A percentile compares a stretch with the other conserved stretches of the same genome.
phyloP scores from a whole-genome alignment of 1,140 invertebrate genomes.

The Drosophila sp. region DNA sequence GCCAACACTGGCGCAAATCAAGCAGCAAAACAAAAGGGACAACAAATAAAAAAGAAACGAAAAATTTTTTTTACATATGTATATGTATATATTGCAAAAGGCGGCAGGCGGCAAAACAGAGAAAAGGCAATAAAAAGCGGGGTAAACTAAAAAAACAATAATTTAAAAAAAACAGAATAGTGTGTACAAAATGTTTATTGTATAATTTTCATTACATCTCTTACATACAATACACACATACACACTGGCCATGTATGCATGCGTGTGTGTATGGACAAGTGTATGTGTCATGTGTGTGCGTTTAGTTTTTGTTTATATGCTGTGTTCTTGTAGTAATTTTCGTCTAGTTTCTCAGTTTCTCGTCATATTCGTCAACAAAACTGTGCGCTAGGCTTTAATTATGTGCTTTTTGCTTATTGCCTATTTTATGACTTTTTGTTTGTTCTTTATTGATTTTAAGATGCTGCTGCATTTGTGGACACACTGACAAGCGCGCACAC shows the following conservation, averaged over 20 bases:
- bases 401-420: slow-evolving; percentile 24
- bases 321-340: slow-evolving; percentile 43
- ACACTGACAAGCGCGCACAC: slow-evolving; percentile 37
- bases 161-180: slow-evolving; percentile 32
- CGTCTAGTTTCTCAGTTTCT: slow-evolving; percentile 33
- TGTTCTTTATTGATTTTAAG: slow-evolving; percentile 56
- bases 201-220: slow-evolving; percentile 65
- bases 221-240: slow-evolving; percentile 11
- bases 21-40: slow-evolving; percentile 50
- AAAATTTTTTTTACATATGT: slow-evolving; percentile 19
- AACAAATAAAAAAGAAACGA: slow-evolving; percentile 27
- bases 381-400: slow-evolving; percentile 28
- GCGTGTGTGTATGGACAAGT: slow-evolving; percentile 1
- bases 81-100: slow-evolving; percentile 15
- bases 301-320: slow-evolving; percentile 67
- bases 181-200: slow-evolving; percentile 72
- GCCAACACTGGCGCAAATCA: slow-evolving; percentile 33
- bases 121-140: slow-evolving; percentile 11
- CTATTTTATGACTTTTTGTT: slow-evolving; percentile 27
- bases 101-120: slow-evolving; percentile 34
- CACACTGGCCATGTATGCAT: slow-evolving; percentile 4
- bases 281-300: slow-evolving; percentile 33
- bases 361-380: slow-evolving; percentile 70
- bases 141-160: slow-evolving; percentile 25
- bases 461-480: slow-evolving; percentile 52